Conservation (phyloP, 1,140 invertebrate genomes). For the Bradysia coprophila region DNA sequence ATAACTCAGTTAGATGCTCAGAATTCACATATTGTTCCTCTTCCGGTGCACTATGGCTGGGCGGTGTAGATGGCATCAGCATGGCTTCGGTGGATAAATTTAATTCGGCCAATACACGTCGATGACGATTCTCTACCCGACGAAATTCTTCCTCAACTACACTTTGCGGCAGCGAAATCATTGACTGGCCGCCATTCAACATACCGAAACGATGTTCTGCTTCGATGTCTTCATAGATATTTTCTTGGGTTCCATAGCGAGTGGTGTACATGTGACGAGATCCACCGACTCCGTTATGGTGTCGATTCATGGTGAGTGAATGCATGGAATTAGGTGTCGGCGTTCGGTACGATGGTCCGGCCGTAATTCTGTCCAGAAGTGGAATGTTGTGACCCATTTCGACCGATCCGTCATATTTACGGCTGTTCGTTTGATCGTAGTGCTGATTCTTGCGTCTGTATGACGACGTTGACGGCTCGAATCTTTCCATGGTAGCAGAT, state of each 20-base stretch:
- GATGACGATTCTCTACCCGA: conserved; percentile 54
- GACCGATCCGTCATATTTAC: not conserved
- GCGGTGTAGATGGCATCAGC: conserved; percentile 48
- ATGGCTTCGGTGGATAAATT: conserved; percentile 76
- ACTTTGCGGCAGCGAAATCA: conserved; percentile 38
- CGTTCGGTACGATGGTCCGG: conserved; percentile 8
- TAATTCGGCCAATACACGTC: conserved; percentile 61
- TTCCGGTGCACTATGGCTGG: conserved; percentile 18
- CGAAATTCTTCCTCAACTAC: conserved; percentile 64
- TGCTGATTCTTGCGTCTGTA: not conserved
- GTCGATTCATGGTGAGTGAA: conserved; percentile 18
- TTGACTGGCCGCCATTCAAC: conserved; percentile 11
- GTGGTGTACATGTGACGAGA: conserved; percentile 32
- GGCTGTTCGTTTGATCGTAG: conserved; percentile 4
- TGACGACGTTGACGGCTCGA: conserved; percentile 24
- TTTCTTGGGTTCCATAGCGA: conserved; percentile 59
- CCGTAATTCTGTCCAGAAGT: not conserved
- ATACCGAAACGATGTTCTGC: conserved; percentile 23
- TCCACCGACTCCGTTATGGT: conserved; percentile 17
- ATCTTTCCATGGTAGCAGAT: conserved; percentile 36
- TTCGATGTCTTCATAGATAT: conserved; percentile 74
- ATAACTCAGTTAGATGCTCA: conserved; percentile 36
- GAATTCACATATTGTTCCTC: conserved; percentile 25
- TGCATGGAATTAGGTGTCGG: conserved; percentile 25
- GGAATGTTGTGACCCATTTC: too few relatives aligned